These are phyloP conservation scores for Plecturocebus donacophilus DNA, from an alignment of 2,113 vertebrate genomes.

Conservation along the genomic window DNA sequence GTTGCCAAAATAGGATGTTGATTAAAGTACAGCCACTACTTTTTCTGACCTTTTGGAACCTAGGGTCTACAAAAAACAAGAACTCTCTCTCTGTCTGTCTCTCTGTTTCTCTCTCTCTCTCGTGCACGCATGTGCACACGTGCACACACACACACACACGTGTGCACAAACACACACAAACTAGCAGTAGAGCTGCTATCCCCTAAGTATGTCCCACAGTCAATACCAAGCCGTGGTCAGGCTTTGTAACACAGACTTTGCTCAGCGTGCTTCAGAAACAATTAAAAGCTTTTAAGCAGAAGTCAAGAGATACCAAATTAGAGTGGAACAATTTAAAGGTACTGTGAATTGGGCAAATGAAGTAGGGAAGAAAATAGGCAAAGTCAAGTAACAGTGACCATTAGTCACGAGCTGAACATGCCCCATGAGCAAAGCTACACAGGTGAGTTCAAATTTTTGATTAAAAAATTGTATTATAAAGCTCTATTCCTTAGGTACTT, in stretches of 20 bases:
- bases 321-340: neutral
- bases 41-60: neutral
- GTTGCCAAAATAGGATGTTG: neutral
- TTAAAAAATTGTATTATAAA: neutral
- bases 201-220: neutral
- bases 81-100: no score
- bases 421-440: neutral
- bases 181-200: neutral
- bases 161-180: neutral
- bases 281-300: neutral
- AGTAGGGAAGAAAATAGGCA: neutral
- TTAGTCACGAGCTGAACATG: neutral
- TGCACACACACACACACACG: no score
- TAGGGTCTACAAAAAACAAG: no score
- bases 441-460: neutral
- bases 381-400: neutral
- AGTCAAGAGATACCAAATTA: neutral
- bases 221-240: neutral
- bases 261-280: neutral
- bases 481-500: neutral
- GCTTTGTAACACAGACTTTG: neutral
- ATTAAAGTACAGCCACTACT: neutral
- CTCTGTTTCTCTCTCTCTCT: no score
- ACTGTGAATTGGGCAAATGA: neutral
- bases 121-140: neutral